These are phyloP conservation scores for Phataginus tetradactyla DNA, from an alignment of 2,797 vertebrate species.

Conservation along the genomic window DNA sequence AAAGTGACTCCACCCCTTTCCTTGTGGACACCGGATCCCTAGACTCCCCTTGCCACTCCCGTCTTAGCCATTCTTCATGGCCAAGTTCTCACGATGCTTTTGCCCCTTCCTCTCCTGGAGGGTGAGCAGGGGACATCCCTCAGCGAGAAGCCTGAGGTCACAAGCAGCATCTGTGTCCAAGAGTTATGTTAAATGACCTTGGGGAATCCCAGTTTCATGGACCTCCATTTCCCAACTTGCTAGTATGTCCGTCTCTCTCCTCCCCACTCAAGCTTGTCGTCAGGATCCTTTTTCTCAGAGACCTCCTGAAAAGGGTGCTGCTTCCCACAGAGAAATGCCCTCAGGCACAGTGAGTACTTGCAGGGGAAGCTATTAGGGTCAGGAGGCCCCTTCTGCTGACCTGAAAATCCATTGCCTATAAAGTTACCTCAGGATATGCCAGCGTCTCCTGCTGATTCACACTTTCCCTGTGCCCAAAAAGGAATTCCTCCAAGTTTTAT, in stretches of 20 bases:
- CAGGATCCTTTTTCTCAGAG: background rate
- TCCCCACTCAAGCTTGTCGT: background rate
- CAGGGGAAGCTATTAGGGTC: rapidly evolving
- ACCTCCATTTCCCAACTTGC: background rate
- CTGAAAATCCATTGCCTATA: too few species aligned
- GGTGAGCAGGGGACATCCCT: rapidly evolving
- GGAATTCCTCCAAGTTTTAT: background rate
- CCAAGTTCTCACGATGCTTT: background rate
- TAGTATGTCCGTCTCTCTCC: rapidly evolving
- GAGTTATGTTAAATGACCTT: background rate
- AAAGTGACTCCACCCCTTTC: background rate
- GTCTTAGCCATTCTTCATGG: background rate
- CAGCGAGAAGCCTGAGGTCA: background rate
- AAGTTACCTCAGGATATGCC: rapidly evolving
- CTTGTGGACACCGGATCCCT: too few species aligned
- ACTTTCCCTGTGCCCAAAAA: background rate
- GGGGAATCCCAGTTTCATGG: rapidly evolving
- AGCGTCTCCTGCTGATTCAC: background rate
- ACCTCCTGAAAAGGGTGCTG: background rate
- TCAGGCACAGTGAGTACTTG: rapidly evolving
- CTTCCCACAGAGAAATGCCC: background rate
- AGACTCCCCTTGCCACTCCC: rapidly evolving
- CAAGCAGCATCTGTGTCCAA: background rate
- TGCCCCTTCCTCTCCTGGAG: background rate
- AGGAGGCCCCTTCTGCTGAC: rapidly evolving